Conservation (phyloP, 2,797 vertebrate genomes). For the Phyllotis vaccarum region DNA sequence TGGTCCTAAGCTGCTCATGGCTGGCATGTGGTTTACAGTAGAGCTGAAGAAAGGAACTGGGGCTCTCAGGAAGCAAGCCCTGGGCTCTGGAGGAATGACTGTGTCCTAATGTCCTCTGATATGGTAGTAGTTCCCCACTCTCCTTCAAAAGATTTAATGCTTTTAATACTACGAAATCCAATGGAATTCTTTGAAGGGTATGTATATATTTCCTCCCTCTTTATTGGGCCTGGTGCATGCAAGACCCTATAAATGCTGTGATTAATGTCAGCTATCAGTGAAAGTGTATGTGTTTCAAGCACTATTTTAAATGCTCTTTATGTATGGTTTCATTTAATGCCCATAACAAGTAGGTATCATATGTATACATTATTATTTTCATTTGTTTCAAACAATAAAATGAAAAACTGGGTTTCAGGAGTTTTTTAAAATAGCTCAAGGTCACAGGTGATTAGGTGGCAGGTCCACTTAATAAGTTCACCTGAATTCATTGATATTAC, state of each 20-base stretch:
- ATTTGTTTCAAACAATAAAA: slow-evolving; percentile 23
- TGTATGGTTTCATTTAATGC: slow-evolving; percentile 28
- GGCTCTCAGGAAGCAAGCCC: not conserved
- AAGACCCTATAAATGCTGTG: slow-evolving; percentile 1
- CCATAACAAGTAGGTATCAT: slow-evolving; percentile 17
- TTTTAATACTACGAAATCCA: slow-evolving; percentile 59
- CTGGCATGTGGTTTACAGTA: not conserved
- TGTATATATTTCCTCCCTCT: not conserved
- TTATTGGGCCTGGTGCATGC: not conserved
- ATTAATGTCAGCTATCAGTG: slow-evolving; percentile 56
- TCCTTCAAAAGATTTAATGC: slow-evolving; percentile 22
- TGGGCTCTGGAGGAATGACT: rapidly evolving
- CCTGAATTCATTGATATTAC: not conserved
- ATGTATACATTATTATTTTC: not conserved
- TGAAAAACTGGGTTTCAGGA: slow-evolving; percentile 43
- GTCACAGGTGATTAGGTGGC: slow-evolving; percentile 16
- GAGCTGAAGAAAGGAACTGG: not conserved
- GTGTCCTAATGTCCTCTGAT: not conserved
- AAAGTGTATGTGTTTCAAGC: slow-evolving; percentile 16
- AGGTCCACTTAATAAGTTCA: not conserved
- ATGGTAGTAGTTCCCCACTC: not conserved
- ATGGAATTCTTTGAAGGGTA: slow-evolving; percentile 2
- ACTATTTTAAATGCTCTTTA: slow-evolving; percentile 39
- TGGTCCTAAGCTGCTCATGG: not conserved
- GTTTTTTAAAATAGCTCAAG: slow-evolving; percentile 16